Evolutionary conservation across 1,140 invertebrate genomes (phyloP), one percentile per base, ranked within the genome.

Genomic region (Drosophila oshimai): DNA sequence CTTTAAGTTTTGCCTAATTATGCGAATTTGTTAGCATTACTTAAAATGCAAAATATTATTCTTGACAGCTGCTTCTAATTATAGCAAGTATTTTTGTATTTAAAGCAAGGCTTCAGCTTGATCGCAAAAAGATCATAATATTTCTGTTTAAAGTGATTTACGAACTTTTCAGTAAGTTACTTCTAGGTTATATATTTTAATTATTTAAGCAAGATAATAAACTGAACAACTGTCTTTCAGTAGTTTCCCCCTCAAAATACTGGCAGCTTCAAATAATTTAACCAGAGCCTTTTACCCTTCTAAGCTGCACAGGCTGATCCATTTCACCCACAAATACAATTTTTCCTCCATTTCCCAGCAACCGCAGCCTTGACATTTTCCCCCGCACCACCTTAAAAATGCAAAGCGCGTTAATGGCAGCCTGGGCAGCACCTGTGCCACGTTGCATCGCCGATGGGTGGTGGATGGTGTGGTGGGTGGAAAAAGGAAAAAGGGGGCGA

Each of bases 371-470:
- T 65, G 61, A 65, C 61, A 65, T 62, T 62, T 62, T n/a, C 13
- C 28, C 1, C 34, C 20, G 10, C 49, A 42, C 39, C 69, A 24
- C 68, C 39, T 65, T 64, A 64, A 65, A 65, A 65, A 65, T 55
- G 31, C 12, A 55, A 54, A 67, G 62, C 50, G 60, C 72, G 72
- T 81, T 80, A 81, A 81, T 81, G 72, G 78, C 55, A 64, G 55
- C 17, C 60, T 60, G 67, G 20, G 39, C 65, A 67, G 71, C 54
- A 42, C 44, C 67, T 58, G 42, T 75, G 55, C 36, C 6, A 24
- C 68, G 50, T 60, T 34, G 15, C 18, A n/a, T n/a, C n/a, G n/a
- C n/a, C n/a, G n/a, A n/a, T n/a, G n/a, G n/a, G n/a, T 24, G 15
- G 7, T 7, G 20, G 0, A 29, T 7, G 9, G 26, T n/a, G 6